phyloP scores from a whole-genome alignment of 1,140 invertebrate genomes.

The Parapsyche elsis region DNA sequence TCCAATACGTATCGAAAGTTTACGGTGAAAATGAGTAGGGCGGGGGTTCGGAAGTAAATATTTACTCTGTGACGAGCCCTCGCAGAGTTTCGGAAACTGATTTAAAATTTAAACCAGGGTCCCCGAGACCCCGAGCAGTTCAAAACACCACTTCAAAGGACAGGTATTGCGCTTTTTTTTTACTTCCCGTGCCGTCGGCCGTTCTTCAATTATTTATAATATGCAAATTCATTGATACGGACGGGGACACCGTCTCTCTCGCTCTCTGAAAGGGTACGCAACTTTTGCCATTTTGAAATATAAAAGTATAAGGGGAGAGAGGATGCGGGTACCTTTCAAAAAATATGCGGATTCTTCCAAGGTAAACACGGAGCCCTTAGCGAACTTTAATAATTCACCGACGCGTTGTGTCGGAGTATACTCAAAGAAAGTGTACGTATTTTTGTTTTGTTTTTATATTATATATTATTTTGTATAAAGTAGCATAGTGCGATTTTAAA shows the following conservation, averaged over 20 bases:
- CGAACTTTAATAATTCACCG: conserved; percentile 27
- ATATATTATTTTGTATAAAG: background rate
- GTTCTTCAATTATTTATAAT: conserved; percentile 53
- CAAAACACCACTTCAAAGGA: conserved; percentile 37
- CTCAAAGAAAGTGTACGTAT: too few species aligned
- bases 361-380: conserved; percentile 5
- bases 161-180: conserved; percentile 37
- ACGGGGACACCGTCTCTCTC: background rate
- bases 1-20: conserved; percentile 47
- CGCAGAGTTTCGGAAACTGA: conserved; percentile 40
- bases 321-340: background rate
- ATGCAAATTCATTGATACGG: conserved; percentile 52
- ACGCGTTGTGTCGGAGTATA: background rate
- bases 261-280: background rate
- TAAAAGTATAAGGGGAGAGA: background rate
- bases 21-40: background rate
- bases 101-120: conserved; percentile 54
- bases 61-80: conserved; percentile 39
- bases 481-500: too few species aligned
- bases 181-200: background rate
- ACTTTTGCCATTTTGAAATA: conserved; percentile 32
- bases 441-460: too few species aligned
- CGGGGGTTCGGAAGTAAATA: conserved; percentile 36
- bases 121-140: conserved; percentile 12
- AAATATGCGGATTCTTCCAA: conserved; percentile 19